Conservation (phyloP, 2,888 invertebrate species). For the Cephus pygmeus region DNA sequence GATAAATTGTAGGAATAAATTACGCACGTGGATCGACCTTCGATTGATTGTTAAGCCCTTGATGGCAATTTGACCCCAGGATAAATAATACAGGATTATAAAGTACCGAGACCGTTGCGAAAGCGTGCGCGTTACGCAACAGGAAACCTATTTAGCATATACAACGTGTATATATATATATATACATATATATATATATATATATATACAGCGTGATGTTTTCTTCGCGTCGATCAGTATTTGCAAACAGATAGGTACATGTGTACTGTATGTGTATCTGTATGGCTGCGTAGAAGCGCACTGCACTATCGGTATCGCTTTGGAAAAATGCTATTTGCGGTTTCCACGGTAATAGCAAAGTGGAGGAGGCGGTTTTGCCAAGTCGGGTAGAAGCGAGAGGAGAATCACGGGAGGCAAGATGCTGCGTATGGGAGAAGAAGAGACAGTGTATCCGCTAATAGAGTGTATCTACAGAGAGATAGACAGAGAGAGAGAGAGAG, state of each 20-base stretch:
- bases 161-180: background rate
- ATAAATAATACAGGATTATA: conserved; percentile 53
- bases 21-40: conserved; percentile 56
- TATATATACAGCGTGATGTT: conserved; percentile 23
- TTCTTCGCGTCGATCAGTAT: conserved; percentile 11
- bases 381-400: background rate
- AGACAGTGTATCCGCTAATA: background rate
- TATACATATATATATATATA: no score
- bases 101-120: conserved; percentile 53
- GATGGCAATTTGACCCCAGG: conserved; percentile 62
- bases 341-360: background rate
- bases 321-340: background rate
- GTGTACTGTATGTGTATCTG: background rate
- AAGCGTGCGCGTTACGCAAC: conserved; percentile 34
- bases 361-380: background rate
- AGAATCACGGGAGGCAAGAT: background rate
- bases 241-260: background rate
- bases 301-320: background rate
- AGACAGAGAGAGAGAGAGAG: background rate
- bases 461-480: background rate
- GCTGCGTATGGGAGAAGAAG: background rate
- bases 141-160: conserved; percentile 2
- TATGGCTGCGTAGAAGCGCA: background rate
- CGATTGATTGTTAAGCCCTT: conserved; percentile 63
- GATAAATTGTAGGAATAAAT: conserved; percentile 40